Evolutionary conservation across 2,888 invertebrate species (phyloP), one percentile per base, ranked within the genome.

Genomic region (Drosophila vallismaia): DNA sequence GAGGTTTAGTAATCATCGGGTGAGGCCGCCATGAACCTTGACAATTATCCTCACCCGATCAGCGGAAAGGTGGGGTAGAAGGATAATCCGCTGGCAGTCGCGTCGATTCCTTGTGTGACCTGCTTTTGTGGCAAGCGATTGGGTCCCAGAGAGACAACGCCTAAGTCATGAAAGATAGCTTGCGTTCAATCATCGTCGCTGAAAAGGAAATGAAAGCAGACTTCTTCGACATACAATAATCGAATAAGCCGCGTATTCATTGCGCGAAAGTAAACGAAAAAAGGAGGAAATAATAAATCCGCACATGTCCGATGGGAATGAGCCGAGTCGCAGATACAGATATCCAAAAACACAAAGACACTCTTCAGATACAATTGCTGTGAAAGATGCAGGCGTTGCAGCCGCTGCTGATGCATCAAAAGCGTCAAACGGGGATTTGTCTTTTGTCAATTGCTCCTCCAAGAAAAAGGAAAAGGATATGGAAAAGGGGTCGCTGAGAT

Each of bases 241-340:
- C 82, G 86, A 85, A 85, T 83, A 83, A 83, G 88, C 86, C 88
- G 82, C 79, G 77, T 48, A 83, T 87, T 83, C 82, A 83, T 79
- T 57, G 75, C 56, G 50, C 66, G 49, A 84, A 73, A 77, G 77
- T 80, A 69, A 83, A 87, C 79, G 76, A 76, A 19, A 7, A 40
- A 19, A 42, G 36, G 38, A 59, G 49, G 76, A 44, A 44, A 44
- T 24, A 24, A 87, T 87, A 87, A 83, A 83, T 83, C 82, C 82
- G 83, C 86, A 87, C 73, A 85, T 87, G 79, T 75, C 73, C 55
- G 57, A 50, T 67, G 46, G 86, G 84, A 75, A 48, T 59, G 14
- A 42, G 56, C 28, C 12, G 44, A 33, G 56, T 4, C 12, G 38
- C 54, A 67, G 70, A 54, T 38, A 42, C 45, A 60, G 53, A 49